Conservation (phyloP, 2,888 invertebrate species). For the Listrodromus nycthemerus region DNA sequence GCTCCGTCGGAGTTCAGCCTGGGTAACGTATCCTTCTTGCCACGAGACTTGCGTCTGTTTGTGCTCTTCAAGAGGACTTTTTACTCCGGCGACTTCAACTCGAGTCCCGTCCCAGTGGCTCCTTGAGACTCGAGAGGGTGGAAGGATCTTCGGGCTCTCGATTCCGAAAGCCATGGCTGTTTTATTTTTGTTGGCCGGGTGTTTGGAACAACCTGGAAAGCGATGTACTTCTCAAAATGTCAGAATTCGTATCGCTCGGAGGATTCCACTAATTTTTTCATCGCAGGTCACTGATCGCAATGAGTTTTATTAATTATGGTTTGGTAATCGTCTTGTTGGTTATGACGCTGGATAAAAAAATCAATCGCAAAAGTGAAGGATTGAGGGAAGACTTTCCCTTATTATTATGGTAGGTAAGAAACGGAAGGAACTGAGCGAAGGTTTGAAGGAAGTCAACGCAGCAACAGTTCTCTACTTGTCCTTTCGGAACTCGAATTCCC, state of each 20-base stretch:
- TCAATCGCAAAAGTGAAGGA: too few relatives aligned
- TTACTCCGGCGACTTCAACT: neutral
- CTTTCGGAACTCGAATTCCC: neutral
- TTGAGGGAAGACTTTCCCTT: too few relatives aligned
- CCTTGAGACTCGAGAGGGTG: constrained; percentile 15
- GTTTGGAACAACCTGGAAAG: neutral
- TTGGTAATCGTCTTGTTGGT: too few relatives aligned
- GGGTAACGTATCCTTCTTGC: constrained; percentile 4
- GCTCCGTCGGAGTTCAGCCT: constrained; percentile 52
- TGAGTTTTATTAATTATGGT: too few relatives aligned
- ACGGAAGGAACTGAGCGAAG: too few relatives aligned
- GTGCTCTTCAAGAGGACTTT: constrained; percentile 13
- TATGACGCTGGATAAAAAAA: too few relatives aligned
- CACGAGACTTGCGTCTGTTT: constrained; percentile 3
- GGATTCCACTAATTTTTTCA: too few relatives aligned
- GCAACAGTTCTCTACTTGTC: neutral
- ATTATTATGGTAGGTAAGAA: too few relatives aligned
- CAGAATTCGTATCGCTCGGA: too few relatives aligned
- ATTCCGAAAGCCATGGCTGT: neutral
- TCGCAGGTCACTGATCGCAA: too few relatives aligned
- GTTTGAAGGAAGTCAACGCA: too few relatives aligned
- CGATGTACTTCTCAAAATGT: too few relatives aligned
- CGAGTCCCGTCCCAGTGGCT: neutral
- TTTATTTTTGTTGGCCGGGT: neutral
- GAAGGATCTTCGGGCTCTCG: neutral